These are phyloP conservation scores for Mnemiopsis leidyi DNA, from an alignment of 37 sponge, comb jelly and placozoan genomes.

Conservation along the genomic window DNA sequence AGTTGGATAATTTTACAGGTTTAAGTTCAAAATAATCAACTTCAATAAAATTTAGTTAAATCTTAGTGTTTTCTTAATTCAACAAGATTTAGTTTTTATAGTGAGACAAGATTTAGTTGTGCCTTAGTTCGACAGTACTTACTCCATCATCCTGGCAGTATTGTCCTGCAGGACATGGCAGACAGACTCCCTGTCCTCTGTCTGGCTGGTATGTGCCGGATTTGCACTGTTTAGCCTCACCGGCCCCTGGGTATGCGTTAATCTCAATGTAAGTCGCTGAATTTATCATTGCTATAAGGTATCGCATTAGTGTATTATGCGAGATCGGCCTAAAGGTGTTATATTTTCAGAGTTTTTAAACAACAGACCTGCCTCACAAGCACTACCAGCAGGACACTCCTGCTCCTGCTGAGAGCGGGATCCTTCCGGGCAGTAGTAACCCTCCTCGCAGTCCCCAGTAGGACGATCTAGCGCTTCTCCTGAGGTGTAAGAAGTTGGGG, in stretches of 20 bases:
- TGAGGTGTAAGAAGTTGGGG: too few relatives aligned
- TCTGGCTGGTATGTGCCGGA: constrained; percentile 24
- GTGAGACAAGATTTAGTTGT: too few relatives aligned
- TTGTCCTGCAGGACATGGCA: constrained; percentile 53
- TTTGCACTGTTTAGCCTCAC: constrained; percentile 34
- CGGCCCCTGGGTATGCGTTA: not conserved
- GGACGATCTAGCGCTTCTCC: not conserved
- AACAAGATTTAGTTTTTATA: too few relatives aligned
- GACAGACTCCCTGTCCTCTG: constrained; percentile 59
- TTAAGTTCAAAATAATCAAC: too few relatives aligned
- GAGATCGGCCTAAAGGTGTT: too few relatives aligned
- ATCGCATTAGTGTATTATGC: too few relatives aligned
- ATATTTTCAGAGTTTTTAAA: too few relatives aligned
- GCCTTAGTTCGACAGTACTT: not conserved
- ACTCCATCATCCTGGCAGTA: constrained; percentile 53
- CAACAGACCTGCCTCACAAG: constrained; percentile 9
- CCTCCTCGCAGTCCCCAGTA: constrained; percentile 64
- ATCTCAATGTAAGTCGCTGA: too few relatives aligned
- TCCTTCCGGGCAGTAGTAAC: constrained; percentile 68
- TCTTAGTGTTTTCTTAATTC: too few relatives aligned
- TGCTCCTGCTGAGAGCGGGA: not conserved
- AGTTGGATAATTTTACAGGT: too few relatives aligned
- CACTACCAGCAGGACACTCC: constrained; percentile 9
- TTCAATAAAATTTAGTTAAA: too few relatives aligned
- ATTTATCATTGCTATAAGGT: too few relatives aligned